Conservation (phyloP, 2,797 vertebrate genomes). For the Gouania willdenowi region DNA sequence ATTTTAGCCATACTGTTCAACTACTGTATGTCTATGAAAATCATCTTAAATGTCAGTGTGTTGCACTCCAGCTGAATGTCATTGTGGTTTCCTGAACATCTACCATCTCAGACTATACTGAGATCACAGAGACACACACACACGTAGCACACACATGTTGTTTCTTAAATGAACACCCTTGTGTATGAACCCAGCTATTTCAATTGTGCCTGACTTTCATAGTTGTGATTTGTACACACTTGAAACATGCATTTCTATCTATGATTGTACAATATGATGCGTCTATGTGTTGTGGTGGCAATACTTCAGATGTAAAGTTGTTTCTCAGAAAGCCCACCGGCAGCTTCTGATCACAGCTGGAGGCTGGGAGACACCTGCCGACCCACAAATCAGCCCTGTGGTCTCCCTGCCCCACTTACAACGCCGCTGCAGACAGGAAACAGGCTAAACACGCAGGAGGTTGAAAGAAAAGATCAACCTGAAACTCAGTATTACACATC, state of each 20-base stretch:
- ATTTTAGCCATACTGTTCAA: no score
- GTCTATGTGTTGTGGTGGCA: background rate
- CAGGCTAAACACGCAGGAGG: background rate
- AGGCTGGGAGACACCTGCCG: slow-evolving; percentile 48
- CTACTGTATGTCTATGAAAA: background rate
- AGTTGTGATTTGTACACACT: no score
- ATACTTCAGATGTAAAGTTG: no score
- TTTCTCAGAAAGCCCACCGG: slow-evolving; percentile 38
- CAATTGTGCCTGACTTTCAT: no score
- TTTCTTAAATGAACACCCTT: no score
- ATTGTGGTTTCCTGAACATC: slow-evolving; percentile 62
- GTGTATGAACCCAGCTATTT: no score
- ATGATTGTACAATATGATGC: no score
- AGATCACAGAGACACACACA: slow-evolving; percentile 7
- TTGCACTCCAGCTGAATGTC: slow-evolving; percentile 15
- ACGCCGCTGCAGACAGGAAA: slow-evolving; percentile 4
- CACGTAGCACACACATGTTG: slow-evolving; percentile 6
- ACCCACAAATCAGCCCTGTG: slow-evolving; percentile 29
- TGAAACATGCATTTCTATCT: no score
- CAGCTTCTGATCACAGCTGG: slow-evolving; percentile 49
- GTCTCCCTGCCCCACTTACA: slow-evolving; percentile 52
- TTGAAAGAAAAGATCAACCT: background rate
- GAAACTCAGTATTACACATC: no score
- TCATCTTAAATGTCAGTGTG: slow-evolving; percentile 49
- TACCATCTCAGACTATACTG: slow-evolving; percentile 9